These are phyloP conservation scores for Diabrotica balteata DNA, from an alignment of 2,888 invertebrate species.

Conservation along the genomic window DNA sequence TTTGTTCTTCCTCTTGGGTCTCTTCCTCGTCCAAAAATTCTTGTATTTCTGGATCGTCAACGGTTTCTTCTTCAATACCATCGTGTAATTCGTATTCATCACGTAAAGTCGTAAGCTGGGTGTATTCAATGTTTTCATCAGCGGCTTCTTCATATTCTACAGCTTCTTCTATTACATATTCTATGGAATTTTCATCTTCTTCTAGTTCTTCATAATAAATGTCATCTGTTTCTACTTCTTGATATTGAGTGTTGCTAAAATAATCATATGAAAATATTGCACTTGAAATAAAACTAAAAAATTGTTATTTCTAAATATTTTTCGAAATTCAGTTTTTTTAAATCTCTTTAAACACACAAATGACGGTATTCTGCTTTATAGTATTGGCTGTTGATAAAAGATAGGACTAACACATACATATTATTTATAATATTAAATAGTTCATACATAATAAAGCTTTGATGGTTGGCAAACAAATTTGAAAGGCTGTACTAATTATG, in stretches of 20 bases:
- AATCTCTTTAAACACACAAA: no score
- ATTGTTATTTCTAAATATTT: neutral
- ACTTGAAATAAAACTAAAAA: conserved; percentile 2
- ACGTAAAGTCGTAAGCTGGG: neutral
- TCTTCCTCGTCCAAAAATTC: conserved; percentile 18
- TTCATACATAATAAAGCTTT: no score
- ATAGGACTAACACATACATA: no score
- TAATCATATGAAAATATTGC: neutral
- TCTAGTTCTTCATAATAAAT: conserved; percentile 38
- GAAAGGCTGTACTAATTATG: no score
- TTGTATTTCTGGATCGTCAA: conserved; percentile 1
- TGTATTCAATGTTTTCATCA: conserved; percentile 19
- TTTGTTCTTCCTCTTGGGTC: neutral
- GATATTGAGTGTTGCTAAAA: conserved; percentile 38
- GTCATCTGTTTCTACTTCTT: conserved; percentile 37
- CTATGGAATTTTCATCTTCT: conserved; percentile 38
- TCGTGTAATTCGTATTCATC: conserved; percentile 24
- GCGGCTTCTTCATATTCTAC: conserved; percentile 18
- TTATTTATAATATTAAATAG: no score
- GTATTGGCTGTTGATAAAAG: no score
- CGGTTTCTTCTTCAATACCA: conserved; percentile 12
- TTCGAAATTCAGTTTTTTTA: no score
- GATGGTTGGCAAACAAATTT: no score
- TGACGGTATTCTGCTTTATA: no score
- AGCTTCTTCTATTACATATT: conserved; percentile 43